phyloP scores from a whole-genome alignment of 92 coral and sea anemone genomes.

The Bergia sp. region DNA sequence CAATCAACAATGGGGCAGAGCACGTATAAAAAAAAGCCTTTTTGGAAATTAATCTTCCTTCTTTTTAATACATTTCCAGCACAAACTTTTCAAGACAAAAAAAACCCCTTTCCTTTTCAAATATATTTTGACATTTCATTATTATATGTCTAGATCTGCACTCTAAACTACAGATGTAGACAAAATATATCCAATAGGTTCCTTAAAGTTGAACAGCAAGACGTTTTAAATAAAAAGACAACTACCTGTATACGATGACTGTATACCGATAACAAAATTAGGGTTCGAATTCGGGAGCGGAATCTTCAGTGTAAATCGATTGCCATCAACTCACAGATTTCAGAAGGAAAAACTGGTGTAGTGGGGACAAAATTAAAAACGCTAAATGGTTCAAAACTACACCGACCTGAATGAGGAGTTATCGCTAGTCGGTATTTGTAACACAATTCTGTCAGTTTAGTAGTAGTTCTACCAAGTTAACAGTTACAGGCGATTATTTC shows the following conservation, averaged over 20 bases:
- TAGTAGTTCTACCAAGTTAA: too few relatives aligned
- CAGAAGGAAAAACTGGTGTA: too few relatives aligned
- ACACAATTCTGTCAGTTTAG: too few relatives aligned
- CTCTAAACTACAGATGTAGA: background rate
- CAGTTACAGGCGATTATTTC: too few relatives aligned
- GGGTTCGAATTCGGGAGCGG: background rate
- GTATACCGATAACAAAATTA: too few relatives aligned
- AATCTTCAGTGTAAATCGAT: background rate
- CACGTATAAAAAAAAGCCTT: background rate
- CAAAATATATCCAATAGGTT: background rate
- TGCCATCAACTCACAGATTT: background rate
- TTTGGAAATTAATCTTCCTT: background rate
- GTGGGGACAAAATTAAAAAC: background rate
- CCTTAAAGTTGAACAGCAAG: background rate
- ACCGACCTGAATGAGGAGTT: too few relatives aligned
- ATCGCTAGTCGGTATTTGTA: too few relatives aligned
- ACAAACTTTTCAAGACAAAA: background rate
- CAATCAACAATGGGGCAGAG: conserved; percentile 8
- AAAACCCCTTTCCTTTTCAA: background rate
- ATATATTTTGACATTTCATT: background rate
- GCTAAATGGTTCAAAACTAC: too few relatives aligned
- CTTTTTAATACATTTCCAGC: background rate
- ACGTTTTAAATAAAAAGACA: too few relatives aligned
- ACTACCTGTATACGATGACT: too few relatives aligned
- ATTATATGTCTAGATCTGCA: too few relatives aligned